These are phyloP conservation scores for Agonopterix arenella DNA, from an alignment of 2,888 invertebrate species.

Conservation along the genomic window DNA sequence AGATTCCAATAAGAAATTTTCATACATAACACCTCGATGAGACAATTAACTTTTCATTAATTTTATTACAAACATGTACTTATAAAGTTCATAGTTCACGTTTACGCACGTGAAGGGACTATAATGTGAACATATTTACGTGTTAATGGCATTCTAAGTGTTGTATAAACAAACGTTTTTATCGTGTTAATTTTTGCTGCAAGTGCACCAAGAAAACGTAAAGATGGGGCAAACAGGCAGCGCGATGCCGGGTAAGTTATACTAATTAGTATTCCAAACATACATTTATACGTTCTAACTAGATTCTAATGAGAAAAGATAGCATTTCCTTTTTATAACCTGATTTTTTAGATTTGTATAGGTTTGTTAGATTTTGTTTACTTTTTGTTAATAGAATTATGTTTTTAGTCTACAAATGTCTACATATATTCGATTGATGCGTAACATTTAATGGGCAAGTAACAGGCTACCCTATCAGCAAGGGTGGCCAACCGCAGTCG, in stretches of 20 bases:
- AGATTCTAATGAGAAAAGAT: constrained; percentile 34
- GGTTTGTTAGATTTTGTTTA: too few relatives aligned
- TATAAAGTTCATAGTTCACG: constrained; percentile 49
- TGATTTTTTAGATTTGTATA: constrained; percentile 11
- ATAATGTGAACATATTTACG: constrained; percentile 8
- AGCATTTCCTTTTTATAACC: constrained; percentile 24
- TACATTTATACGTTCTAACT: constrained; percentile 25
- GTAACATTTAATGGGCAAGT: too few relatives aligned
- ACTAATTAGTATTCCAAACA: constrained; percentile 30
- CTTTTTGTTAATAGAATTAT: neutral
- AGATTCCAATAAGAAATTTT: constrained; percentile 30
- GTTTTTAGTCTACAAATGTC: neutral
- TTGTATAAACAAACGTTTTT: constrained; percentile 26
- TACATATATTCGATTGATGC: neutral
- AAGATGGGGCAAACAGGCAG: constrained; percentile 66
- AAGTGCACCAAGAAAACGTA: neutral
- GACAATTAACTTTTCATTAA: constrained; percentile 4
- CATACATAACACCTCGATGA: neutral
- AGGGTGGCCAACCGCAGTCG: too few relatives aligned
- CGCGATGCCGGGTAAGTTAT: constrained; percentile 60
- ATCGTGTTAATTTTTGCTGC: constrained; percentile 19
- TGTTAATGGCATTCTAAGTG: constrained; percentile 27
- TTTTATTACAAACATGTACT: constrained; percentile 35
- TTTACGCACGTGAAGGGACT: constrained; percentile 31
- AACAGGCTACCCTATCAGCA: too few relatives aligned